Base-by-base conservation (phyloP, 2,888 invertebrate genomes). In the Drosophila mettleri region DNA sequence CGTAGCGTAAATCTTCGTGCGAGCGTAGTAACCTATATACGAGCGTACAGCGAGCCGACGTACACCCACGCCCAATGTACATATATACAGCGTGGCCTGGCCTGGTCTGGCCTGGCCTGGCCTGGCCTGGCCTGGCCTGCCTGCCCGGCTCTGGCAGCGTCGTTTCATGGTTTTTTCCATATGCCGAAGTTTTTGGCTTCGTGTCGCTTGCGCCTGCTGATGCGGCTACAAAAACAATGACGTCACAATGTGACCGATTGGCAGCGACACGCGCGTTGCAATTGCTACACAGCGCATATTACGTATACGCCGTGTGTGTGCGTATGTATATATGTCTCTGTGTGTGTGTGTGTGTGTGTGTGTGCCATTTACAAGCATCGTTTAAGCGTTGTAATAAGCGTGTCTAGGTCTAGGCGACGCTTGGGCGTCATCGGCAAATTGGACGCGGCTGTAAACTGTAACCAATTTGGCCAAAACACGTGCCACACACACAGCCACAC, bases 21-120 rank as follows among this genome's bases (percentile, higher is more conserved):
- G 2, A 45, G 38, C 88, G 85, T 86, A 86, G 85, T 86, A 86
- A 86, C 85, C 85, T 88, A 86, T 79, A 86, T 86, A 88, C 88
- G 81, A 60, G 38, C 48, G 48, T n/a, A 34, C 45, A 27, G n/a
- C 61, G 34, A 53, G 27, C 38, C 52, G 39, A 48, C 14, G n/a
- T 49, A 61, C 68, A 54, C 78, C 75, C 69, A 78, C 78, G 63
- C 36, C 36, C 43, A 10, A 58, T 54, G 4, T 55, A 53, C 38
- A 49, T 14, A 39, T 9, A 9, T 7, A 1, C 39, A n/a, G n/a
- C n/a, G n/a, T n/a, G n/a, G n/a, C n/a, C n/a, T n/a, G n/a, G n/a
- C n/a, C n/a, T n/a, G n/a, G n/a, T n/a, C n/a, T n/a, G n/a, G n/a
- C n/a, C n/a, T n/a, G n/a, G n/a, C n/a, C n/a, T n/a, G n/a, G n/a